phyloP scores from a whole-genome alignment of 2,797 vertebrate species.

The Okamejei kenojei region DNA sequence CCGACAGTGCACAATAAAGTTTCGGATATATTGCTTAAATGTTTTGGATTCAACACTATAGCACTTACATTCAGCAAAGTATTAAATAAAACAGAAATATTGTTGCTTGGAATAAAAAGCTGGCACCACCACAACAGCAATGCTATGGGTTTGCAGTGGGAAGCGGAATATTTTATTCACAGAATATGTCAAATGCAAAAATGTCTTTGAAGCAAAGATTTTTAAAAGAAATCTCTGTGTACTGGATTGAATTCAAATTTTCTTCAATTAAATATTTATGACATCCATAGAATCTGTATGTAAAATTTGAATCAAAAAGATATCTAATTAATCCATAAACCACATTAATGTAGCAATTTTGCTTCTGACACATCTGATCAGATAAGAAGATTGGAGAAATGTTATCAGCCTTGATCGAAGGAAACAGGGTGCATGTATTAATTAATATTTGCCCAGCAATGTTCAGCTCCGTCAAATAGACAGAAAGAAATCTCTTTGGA shows the following conservation, averaged over 20 bases:
- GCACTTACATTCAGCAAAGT: neutral
- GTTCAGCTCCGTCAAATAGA: neutral
- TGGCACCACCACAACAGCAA: neutral
- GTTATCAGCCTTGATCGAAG: neutral
- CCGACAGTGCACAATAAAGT: no score
- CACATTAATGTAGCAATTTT: neutral
- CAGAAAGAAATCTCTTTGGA: neutral
- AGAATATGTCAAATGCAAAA: neutral
- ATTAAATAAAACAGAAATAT: neutral
- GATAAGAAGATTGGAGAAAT: neutral
- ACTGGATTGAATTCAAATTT: neutral
- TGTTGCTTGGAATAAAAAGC: neutral
- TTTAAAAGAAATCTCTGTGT: neutral
- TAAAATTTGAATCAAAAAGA: neutral
- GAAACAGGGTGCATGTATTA: neutral
- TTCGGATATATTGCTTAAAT: neutral
- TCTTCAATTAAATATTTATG: neutral
- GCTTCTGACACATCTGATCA: neutral
- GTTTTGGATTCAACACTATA: neutral
- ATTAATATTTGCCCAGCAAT: slow-evolving; percentile 18
- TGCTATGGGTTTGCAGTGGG: neutral
- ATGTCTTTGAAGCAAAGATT: neutral
- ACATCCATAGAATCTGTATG: neutral
- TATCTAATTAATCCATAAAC: neutral
- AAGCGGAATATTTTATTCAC: neutral